Percentiles rank a stretch among this genome's conserved stretches.
These are phyloP conservation scores for Arrhopalites spinosus DNA, from an alignment of 2,888 invertebrate species.

Conservation along the genomic window DNA sequence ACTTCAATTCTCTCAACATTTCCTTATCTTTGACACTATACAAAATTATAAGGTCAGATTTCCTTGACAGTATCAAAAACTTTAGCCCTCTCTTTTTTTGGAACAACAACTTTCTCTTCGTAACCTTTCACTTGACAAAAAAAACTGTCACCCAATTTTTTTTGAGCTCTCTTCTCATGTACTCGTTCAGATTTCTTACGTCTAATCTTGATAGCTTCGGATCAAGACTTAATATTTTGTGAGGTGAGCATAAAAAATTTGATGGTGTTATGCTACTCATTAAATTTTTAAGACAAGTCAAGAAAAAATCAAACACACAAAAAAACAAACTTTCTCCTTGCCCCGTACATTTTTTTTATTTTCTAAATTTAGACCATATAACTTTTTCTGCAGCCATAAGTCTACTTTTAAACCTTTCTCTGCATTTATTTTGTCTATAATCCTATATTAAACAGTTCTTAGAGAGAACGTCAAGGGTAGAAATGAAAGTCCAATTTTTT, in stretches of 20 bases:
- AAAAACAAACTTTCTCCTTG: too few species aligned
- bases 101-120: not conserved
- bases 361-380: not conserved
- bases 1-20: not conserved
- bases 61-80: not conserved
- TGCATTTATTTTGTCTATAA: constrained; percentile 2
- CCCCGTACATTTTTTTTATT: not conserved
- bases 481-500: not conserved
- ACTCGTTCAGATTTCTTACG: not conserved
- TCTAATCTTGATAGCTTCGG: constrained; percentile 11
- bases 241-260: not conserved
- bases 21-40: not conserved
- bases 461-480: not conserved
- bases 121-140: constrained; percentile 2
- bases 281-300: constrained; percentile 50
- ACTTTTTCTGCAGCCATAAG: not conserved
- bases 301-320: constrained; percentile 41
- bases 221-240: too few species aligned
- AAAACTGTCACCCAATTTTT: not conserved
- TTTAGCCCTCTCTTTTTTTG: not conserved
- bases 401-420: not conserved
- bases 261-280: too few species aligned
- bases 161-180: not conserved
- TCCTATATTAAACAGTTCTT: not conserved
- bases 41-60: constrained; percentile 17